Evolutionary conservation across 2,888 invertebrate species (phyloP).

Genomic region (Philaethria dido): DNA sequence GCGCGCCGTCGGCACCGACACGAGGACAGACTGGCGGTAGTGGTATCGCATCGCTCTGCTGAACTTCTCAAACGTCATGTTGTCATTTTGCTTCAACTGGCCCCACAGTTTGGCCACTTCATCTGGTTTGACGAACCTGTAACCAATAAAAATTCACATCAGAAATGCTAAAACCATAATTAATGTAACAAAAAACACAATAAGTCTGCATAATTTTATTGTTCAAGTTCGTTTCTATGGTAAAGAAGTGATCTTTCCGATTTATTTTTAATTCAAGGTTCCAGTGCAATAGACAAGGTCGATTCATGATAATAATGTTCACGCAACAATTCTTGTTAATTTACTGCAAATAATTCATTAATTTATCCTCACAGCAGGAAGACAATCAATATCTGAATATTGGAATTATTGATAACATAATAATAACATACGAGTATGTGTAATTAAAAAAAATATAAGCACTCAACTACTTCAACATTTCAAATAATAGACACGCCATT

Average conservation of each 20-base stretch:
- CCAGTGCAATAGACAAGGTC: slow-evolving; percentile 48
- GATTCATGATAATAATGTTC: slow-evolving; percentile 40
- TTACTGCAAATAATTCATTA: slow-evolving; percentile 38
- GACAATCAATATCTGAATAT: slow-evolving; percentile 1
- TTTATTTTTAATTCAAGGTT: slow-evolving; percentile 50
- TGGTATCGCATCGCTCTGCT: slow-evolving; percentile 95
- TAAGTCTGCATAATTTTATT: slow-evolving; percentile 17
- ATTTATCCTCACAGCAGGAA: slow-evolving; percentile 31
- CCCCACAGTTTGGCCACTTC: slow-evolving; percentile 95
- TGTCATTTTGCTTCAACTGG: slow-evolving; percentile 91
- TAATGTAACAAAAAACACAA: not conserved
- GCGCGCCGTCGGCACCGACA: slow-evolving; percentile 89
- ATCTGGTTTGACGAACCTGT: slow-evolving; percentile 92
- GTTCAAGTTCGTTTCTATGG: slow-evolving; percentile 37
- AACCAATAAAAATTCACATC: slow-evolving; percentile 47
- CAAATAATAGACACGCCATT: no score
- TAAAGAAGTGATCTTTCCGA: slow-evolving; percentile 46
- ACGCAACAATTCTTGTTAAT: slow-evolving; percentile 46
- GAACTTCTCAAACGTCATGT: slow-evolving; percentile 97
- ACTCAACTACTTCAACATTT: no score
- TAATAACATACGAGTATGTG: no score
- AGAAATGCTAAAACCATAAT: not conserved
- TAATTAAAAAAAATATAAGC: no score
- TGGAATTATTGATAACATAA: slow-evolving; percentile 7
- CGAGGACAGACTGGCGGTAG: slow-evolving; percentile 89